These are phyloP conservation scores for Lepus americanus DNA, from an alignment of 2,113 vertebrate species.

Conservation along the genomic window DNA sequence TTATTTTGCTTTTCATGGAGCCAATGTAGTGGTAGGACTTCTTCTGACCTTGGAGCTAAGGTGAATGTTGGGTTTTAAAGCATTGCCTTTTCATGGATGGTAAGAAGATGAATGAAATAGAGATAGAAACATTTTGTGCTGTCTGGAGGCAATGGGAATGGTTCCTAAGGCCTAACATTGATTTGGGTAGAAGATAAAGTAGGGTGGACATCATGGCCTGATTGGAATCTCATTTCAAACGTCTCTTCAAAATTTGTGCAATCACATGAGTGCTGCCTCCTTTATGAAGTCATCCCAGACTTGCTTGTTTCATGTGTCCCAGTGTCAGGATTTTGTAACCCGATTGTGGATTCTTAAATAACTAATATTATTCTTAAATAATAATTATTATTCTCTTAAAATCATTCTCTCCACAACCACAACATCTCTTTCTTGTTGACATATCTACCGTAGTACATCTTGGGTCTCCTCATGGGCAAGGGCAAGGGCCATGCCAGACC, in stretches of 20 bases:
- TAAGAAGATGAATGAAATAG: not conserved
- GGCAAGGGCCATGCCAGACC: not conserved
- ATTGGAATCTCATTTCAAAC: not conserved
- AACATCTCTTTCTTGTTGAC: not conserved
- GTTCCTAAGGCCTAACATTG: not conserved
- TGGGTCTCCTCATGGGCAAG: not conserved
- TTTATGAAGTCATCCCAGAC: not conserved
- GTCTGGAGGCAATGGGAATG: too few relatives aligned
- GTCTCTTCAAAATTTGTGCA: not conserved
- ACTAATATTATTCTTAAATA: too few relatives aligned
- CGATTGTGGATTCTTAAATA: not conserved
- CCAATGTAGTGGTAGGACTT: not conserved
- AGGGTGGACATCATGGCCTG: not conserved
- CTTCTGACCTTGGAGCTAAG: not conserved
- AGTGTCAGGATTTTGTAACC: not conserved
- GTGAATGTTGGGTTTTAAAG: not conserved
- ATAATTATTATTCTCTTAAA: too few relatives aligned
- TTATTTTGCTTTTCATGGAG: constrained; percentile 41
- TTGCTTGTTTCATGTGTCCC: not conserved
- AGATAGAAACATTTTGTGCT: not conserved
- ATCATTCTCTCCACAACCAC: not conserved
- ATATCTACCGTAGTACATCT: not conserved
- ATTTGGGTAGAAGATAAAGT: not conserved
- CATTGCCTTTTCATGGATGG: not conserved
- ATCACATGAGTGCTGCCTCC: not conserved